Conservation (phyloP, 1,140 invertebrate species). For the Laodelphax striatellus region DNA sequence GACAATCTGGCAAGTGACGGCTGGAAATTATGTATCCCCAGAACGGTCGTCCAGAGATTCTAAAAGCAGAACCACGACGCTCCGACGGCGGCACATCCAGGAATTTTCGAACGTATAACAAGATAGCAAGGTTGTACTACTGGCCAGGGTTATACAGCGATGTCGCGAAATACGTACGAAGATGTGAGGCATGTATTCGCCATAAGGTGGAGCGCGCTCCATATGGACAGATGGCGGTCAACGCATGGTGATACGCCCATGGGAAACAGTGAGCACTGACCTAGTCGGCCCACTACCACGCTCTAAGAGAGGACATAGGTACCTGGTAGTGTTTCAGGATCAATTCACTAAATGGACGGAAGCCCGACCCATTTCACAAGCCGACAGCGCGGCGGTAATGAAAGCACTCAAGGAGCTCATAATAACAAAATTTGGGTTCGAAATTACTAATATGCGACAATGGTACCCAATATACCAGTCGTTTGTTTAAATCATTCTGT, state of each 20-base stretch:
- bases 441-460: slow-evolving; percentile 7
- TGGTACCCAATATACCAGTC: slow-evolving; percentile 6
- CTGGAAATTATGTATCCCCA: no score
- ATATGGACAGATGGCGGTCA: background rate
- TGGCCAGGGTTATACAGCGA: background rate
- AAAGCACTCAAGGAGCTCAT: background rate
- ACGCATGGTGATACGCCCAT: background rate
- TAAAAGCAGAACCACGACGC: background rate
- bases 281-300: slow-evolving; percentile 32
- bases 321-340: slow-evolving; percentile 30
- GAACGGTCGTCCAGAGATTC: no score
- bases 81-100: background rate
- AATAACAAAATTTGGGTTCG: slow-evolving; percentile 2
- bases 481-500: no score
- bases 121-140: background rate
- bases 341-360: slow-evolving; percentile 31
- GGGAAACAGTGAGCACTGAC: slow-evolving; percentile 26
- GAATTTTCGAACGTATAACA: background rate
- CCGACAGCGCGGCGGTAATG: slow-evolving; percentile 15
- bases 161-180: background rate
- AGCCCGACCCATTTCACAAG: slow-evolving; percentile 23
- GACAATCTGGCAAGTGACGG: no score
- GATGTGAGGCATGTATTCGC: background rate
- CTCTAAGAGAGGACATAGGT: slow-evolving; percentile 25
- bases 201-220: background rate